Base-by-base conservation (phyloP, 1,140 invertebrate genomes). In the Drosophila ercepeae region DNA sequence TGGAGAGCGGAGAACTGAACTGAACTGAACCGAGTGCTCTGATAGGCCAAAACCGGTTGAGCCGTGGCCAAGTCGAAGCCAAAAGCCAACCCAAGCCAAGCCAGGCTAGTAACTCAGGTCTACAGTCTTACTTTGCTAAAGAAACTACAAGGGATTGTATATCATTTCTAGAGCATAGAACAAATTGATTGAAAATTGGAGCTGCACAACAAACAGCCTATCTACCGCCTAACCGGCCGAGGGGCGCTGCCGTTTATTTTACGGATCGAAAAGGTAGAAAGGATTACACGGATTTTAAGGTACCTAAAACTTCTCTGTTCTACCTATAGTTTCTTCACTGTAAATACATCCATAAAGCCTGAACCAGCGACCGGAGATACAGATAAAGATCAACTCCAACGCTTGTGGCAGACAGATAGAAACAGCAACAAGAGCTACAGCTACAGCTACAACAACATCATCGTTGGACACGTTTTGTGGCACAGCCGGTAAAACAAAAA, bases 381-480 rank as follows among this genome's bases (percentile, higher is more conserved):
- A 81, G 67, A 84, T 86, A 84, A 81, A 81, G 78, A 84, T 84
- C 81, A 84, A 81, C 81, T 84, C 72, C 81, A 88, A 70, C 67
- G 61, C 54, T 32, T 74, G 81, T 81, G 81, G 75, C 79, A 84
- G 78, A 67, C 75, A 61, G 29, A 27, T 32, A 46, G 25, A 25
- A 18, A 54, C 48, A 51, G 27, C 60, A 78, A 63, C 78, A 18
- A 54, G 34, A 51, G 27, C 60, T 74, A 63, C 78, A 76, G 23
- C 64, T 59, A 45, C 45, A 51, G 25, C 58, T 76, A 52, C 59
- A 69, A 45, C 58, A 73, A 60, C 29, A 42, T 34, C 71, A 52
- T 34, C 71, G 49, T 32, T 11, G 73, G 73, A 84, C 79, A 84
- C 79, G 79, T 79, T 84, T 84, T 86, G 79, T 84, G 79, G 81